Evolutionary conservation across 2,797 vertebrate genomes (phyloP).

Genomic region (Melanotaenia parkinsoni): DNA sequence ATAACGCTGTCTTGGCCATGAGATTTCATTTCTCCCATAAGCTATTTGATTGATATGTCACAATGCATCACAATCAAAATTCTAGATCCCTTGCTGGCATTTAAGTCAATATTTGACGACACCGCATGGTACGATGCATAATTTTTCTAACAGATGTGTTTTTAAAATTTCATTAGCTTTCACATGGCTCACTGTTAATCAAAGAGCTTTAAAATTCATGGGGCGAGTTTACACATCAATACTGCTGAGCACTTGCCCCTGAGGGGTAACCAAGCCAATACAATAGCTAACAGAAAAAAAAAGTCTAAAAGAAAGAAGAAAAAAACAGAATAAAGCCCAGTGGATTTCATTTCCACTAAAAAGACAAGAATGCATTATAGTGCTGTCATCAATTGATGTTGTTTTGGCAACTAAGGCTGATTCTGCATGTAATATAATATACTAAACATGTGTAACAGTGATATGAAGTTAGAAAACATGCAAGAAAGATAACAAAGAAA

Average conservation of each 20-base stretch:
- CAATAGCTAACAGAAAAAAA: conserved; percentile 23
- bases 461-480: conserved; percentile 16
- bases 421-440: conserved; percentile 26
- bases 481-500: conserved; percentile 12
- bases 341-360: conserved; percentile 23
- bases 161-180: conserved; percentile 61
- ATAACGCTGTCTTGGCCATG: conserved; percentile 20
- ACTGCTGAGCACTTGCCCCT: conserved; percentile 55
- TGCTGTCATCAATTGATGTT: conserved; percentile 20
- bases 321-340: conserved; percentile 1
- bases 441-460: not conserved
- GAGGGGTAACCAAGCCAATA: conserved; percentile 56
- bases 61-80: conserved; percentile 50
- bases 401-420: conserved; percentile 30
- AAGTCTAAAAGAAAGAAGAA: not conserved
- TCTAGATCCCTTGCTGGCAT: conserved; percentile 47
- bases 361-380: conserved; percentile 28
- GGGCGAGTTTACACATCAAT: conserved; percentile 51
- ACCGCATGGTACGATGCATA: conserved; percentile 37
- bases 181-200: conserved; percentile 54
- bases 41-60: conserved; percentile 53
- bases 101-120: conserved; percentile 70
- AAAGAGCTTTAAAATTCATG: conserved; percentile 66
- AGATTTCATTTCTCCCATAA: conserved; percentile 43
- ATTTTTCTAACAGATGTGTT: conserved; percentile 26